Conservation (phyloP, 2,797 vertebrate species). For the Cynodonichthys magdalenae region DNA sequence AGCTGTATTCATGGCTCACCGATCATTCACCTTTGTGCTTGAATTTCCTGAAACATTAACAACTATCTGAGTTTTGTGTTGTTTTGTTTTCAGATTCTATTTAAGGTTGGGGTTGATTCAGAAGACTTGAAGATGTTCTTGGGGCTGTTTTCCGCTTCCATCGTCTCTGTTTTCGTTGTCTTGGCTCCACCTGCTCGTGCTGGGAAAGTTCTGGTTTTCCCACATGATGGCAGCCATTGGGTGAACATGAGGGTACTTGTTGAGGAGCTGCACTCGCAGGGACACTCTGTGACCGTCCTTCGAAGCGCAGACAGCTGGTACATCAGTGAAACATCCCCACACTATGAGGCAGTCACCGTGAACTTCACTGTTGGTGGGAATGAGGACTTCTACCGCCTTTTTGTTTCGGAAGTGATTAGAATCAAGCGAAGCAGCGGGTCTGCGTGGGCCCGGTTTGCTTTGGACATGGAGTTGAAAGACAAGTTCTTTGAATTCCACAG, state of each 20-base stretch:
- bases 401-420: conserved; percentile 44
- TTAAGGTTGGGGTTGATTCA: conserved; percentile 8
- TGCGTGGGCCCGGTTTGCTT: conserved; percentile 33
- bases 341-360: conserved; percentile 46
- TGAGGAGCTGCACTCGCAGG: conserved; percentile 47
- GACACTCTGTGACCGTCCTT: conserved; percentile 57
- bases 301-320: conserved; percentile 63
- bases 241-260: conserved; percentile 65
- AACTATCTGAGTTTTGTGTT: neutral
- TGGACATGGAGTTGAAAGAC: conserved; percentile 52
- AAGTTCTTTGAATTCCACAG: conserved; percentile 47
- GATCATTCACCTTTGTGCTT: neutral
- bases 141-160: neutral
- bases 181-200: conserved; percentile 5
- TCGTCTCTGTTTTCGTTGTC: conserved; percentile 19
- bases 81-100: neutral
- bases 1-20: conserved; percentile 7
- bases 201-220: conserved; percentile 52
- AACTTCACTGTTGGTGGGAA: conserved; percentile 26
- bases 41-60: neutral
- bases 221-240: conserved; percentile 68
- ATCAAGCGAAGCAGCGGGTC: conserved; percentile 39
- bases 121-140: conserved; percentile 39
- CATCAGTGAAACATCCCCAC: conserved; percentile 44
- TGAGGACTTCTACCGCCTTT: conserved; percentile 46